These are phyloP conservation scores for Coecobrya sp. DNA, from an alignment of 2,888 invertebrate genomes.

Conservation along the genomic window DNA sequence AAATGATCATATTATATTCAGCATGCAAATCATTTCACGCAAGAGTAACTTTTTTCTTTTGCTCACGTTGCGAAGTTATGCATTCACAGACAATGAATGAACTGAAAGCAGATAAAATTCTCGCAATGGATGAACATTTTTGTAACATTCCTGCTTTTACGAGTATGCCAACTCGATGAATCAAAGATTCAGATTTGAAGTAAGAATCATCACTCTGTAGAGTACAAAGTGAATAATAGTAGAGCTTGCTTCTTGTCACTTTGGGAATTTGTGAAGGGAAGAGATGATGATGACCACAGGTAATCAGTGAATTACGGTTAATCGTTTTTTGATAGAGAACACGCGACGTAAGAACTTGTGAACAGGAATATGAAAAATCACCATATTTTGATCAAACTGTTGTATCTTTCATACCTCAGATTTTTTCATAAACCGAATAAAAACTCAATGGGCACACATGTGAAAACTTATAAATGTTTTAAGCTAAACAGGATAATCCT, in stretches of 20 bases:
- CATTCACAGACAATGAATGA: background rate
- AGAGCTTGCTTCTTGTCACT: background rate
- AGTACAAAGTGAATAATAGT: background rate
- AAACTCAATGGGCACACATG: too few relatives aligned
- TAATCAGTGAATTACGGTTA: slow-evolving; percentile 55
- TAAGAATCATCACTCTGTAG: background rate
- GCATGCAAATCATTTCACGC: slow-evolving; percentile 62
- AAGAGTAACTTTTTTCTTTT: background rate
- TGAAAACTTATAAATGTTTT: too few relatives aligned
- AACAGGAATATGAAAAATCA: background rate
- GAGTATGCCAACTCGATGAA: background rate
- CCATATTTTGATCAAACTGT: background rate
- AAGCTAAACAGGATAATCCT: too few relatives aligned
- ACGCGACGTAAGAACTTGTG: background rate
- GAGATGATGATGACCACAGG: background rate
- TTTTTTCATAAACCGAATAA: background rate
- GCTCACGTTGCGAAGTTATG: background rate
- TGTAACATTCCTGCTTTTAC: background rate
- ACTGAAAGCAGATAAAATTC: background rate
- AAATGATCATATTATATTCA: background rate
- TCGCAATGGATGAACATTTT: background rate
- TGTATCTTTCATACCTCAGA: background rate
- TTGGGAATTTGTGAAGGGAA: background rate
- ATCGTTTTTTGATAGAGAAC: slow-evolving; percentile 57
- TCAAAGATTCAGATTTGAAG: background rate